A percentile compares a stretch with the other conserved stretches of the same genome.
These are phyloP conservation scores for Gadopsis marmoratus DNA, from an alignment of 2,797 vertebrate genomes.

Conservation along the genomic window DNA sequence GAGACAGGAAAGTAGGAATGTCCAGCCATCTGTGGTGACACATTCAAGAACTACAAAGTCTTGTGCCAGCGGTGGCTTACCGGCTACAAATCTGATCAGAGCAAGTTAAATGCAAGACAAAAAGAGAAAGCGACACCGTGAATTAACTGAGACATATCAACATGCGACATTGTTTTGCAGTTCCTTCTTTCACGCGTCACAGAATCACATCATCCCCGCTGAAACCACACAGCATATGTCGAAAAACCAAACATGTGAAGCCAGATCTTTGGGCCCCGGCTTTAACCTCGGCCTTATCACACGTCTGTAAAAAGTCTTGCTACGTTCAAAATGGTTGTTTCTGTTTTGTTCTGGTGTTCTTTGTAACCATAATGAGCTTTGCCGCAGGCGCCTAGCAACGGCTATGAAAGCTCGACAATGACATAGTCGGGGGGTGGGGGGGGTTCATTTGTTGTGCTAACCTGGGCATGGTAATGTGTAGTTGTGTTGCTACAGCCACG, in stretches of 20 bases:
- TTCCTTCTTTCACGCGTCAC: not conserved
- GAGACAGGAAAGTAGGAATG: conserved; percentile 1
- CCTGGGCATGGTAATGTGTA: conserved; percentile 68
- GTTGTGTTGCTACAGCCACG: conserved; percentile 41
- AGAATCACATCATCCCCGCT: conserved; percentile 1
- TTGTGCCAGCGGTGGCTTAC: not conserved
- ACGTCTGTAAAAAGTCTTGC: conserved; percentile 29
- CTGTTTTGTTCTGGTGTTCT: conserved; percentile 56
- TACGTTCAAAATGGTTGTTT: conserved; percentile 40
- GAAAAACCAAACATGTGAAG: not conserved
- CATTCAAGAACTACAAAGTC: not conserved
- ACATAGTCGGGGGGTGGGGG: conserved; percentile 63
- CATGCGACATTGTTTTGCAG: not conserved
- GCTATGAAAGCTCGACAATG: conserved; percentile 66
- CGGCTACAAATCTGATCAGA: conserved; percentile 30
- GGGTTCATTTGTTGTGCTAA: conserved; percentile 65
- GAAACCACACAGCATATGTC: not conserved
- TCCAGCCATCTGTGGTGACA: not conserved
- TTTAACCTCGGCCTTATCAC: conserved; percentile 40
- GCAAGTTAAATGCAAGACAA: not conserved
- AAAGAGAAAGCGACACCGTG: conserved; percentile 12
- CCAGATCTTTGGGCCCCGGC: conserved; percentile 11
- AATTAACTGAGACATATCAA: conserved; percentile 11
- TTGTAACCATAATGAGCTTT: conserved; percentile 78
- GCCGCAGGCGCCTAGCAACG: conserved; percentile 76